Evolutionary conservation across 2,888 invertebrate genomes (phyloP), one percentile per base, ranked within the genome.

Genomic region (Agrenia bidenticulata): DNA sequence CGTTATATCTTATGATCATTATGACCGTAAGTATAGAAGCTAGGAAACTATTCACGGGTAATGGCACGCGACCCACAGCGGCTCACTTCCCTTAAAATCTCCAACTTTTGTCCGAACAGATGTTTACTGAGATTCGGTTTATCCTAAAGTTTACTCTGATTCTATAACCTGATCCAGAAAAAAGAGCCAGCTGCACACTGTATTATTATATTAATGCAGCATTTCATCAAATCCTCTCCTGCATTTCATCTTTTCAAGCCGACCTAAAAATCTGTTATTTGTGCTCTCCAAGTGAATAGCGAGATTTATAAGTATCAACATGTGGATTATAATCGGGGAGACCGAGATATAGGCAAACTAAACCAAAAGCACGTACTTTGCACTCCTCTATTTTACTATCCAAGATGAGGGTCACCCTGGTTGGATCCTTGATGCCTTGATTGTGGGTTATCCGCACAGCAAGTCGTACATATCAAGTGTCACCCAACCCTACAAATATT

Each of bases 61-160:
- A 37, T 54, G 61, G 61, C 61, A 61, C 61, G 61, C 61, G 61
- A 61, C 61, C 61, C 45, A 45, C 15, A 45, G 19, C 15, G 45
- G 9, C 45, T 45, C 9, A 45, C 45, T 45, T 45, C 15, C 15
- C 15, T 19, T 19, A 45, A 45, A 45, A 19, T n/a, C 45, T 15
- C 15, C 4, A 5, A 15, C 45, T 19, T 45, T 17, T 45, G 19
- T 45, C 4, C 15, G 51, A 54, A 41, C 61, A 61, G 61, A 61
- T 61, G 61, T 61, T 61, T 61, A 61, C 61, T 21, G n/a, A 45
- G 45, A 45, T 45, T 45, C 45, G 19, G 45, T 45, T 45, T 15
- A 45, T 45, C 45, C 45, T 15, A 45, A 19, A 17, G 45, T 17
- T 45, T 15, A 15, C 45, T 17, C 45, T 45, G 45, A 45, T 45